A percentile compares a stretch with the other conserved stretches of the same genome.
Conservation (phyloP, 35 echinoderm and acorn worm species). For the Heliocidaris tuberculata region DNA sequence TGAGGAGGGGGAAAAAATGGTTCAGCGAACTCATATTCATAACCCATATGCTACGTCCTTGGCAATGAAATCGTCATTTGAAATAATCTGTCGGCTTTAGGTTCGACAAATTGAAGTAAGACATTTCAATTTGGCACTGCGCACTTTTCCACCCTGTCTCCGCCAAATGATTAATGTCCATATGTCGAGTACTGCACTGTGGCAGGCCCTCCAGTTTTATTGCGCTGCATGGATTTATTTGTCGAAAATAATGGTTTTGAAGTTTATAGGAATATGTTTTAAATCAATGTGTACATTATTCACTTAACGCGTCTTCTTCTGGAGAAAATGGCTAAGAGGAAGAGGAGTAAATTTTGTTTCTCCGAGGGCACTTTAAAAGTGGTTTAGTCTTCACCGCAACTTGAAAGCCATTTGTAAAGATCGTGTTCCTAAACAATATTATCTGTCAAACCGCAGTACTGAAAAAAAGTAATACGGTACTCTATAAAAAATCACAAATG, state of each 20-base stretch:
- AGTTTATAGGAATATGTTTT: not conserved
- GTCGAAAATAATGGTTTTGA: not conserved
- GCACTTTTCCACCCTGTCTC: not conserved
- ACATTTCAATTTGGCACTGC: not conserved
- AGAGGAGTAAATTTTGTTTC: not conserved
- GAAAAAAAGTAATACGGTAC: not conserved
- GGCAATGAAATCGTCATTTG: conserved; percentile 25
- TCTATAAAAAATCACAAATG: too few species aligned
- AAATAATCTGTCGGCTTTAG: not conserved
- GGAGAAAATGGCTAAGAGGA: not conserved
- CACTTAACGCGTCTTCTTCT: not conserved
- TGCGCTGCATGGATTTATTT: not conserved
- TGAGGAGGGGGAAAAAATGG: not conserved
- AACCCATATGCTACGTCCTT: conserved; percentile 25
- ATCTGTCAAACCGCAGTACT: not conserved
- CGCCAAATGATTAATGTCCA: not conserved
- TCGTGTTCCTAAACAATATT: not conserved
- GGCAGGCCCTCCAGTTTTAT: not conserved
- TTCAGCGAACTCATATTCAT: not conserved
- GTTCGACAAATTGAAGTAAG: not conserved
- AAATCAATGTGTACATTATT: not conserved
- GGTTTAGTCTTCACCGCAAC: not conserved
- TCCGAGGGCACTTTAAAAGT: not conserved
- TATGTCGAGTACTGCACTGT: not conserved
- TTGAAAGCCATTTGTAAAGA: not conserved